These are phyloP conservation scores for Cryptus viduatorius DNA, from an alignment of 2,888 invertebrate species.

Conservation along the genomic window DNA sequence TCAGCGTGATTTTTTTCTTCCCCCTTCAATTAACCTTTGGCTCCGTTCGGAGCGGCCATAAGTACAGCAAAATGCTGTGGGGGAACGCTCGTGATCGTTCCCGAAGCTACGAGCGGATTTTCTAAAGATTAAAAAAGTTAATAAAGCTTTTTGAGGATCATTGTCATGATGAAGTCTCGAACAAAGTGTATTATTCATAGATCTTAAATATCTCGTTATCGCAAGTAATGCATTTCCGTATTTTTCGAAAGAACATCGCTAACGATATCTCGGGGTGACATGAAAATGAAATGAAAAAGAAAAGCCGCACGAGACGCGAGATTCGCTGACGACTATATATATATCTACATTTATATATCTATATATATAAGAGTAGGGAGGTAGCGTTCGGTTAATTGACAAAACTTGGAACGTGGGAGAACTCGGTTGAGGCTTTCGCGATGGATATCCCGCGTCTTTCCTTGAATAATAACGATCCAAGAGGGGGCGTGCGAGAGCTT, in stretches of 20 bases:
- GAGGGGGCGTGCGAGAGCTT: constrained; percentile 64
- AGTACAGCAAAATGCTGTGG: no score
- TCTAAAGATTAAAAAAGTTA: neutral
- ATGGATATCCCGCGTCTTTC: constrained; percentile 75
- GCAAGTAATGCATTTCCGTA: neutral
- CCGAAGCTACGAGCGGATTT: neutral
- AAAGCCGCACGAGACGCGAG: neutral
- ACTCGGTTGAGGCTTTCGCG: constrained; percentile 53
- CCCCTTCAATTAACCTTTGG: neutral
- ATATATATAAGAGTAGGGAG: neutral
- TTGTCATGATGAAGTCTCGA: neutral
- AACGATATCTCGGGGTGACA: neutral
- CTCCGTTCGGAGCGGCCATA: no score
- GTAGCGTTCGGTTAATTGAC: constrained; percentile 57
- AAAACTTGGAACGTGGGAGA: constrained; percentile 52
- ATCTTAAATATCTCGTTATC: neutral
- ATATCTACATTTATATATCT: no score
- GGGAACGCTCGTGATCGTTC: neutral
- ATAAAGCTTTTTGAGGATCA: neutral
- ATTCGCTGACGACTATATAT: neutral
- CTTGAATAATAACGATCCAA: constrained; percentile 74
- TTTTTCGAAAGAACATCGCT: neutral
- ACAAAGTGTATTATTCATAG: neutral
- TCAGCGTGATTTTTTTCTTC: neutral
- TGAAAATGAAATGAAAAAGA: neutral